A percentile compares a stretch with the other conserved stretches of the same genome.
phyloP scores from a whole-genome alignment of 2,797 vertebrate species.

The Sebastes hubbsi region DNA sequence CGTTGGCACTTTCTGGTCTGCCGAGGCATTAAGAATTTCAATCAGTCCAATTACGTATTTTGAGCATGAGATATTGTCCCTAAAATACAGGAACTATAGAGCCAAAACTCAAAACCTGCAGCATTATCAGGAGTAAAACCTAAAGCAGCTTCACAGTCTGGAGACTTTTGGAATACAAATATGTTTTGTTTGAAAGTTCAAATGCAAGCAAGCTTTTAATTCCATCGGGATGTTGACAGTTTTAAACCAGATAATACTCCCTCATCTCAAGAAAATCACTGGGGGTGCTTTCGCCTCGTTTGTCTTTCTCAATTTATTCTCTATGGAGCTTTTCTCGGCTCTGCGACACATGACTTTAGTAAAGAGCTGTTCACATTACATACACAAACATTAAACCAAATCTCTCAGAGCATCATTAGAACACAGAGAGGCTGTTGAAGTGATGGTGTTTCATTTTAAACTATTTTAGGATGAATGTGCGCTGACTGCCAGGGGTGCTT shows the following conservation, averaged over 20 bases:
- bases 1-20: background rate
- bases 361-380: background rate
- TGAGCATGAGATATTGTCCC: background rate
- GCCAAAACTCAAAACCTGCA: background rate
- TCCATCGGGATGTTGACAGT: background rate
- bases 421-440: constrained; percentile 29
- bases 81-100: background rate
- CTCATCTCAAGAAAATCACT: background rate
- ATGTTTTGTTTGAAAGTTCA: background rate
- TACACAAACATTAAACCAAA: constrained; percentile 8
- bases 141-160: background rate
- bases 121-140: background rate
- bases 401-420: background rate
- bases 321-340: background rate
- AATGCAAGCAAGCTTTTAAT: background rate
- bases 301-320: background rate
- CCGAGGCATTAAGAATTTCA: background rate
- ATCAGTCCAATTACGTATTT: background rate
- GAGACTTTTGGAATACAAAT: background rate
- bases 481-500: constrained; percentile 39
- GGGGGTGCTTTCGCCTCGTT: background rate
- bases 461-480: constrained; percentile 47
- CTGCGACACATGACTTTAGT: background rate
- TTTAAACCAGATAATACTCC: constrained; percentile 4
- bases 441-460: constrained; percentile 26